Conservation (phyloP, 2,113 vertebrate species). For the Chaetorhynchus papuensis region DNA sequence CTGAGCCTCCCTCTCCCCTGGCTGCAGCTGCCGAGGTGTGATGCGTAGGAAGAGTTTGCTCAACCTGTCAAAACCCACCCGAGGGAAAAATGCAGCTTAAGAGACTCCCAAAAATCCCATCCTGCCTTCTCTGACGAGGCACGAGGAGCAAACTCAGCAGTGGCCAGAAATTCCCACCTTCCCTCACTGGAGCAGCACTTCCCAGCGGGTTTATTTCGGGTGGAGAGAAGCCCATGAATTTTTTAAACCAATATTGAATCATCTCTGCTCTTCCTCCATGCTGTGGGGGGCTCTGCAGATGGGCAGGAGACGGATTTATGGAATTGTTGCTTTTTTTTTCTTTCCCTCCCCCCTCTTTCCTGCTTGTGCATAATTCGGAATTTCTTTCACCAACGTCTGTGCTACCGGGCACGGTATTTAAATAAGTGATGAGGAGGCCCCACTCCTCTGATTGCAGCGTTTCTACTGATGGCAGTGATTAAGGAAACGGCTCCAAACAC, state of each 20-base stretch:
- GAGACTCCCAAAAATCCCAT: background rate
- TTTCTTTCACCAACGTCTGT: background rate
- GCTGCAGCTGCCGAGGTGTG: no score
- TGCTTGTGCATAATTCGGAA: background rate
- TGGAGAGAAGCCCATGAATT: background rate
- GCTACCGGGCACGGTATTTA: background rate
- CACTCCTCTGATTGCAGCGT: background rate
- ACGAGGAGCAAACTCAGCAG: background rate
- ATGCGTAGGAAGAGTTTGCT: background rate
- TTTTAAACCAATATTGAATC: background rate
- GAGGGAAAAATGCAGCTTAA: accelerated
- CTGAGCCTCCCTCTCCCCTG: background rate
- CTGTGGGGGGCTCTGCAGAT: background rate
- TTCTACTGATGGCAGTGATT: background rate
- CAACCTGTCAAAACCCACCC: background rate
- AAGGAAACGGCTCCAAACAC: background rate
- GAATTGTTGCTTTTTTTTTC: background rate
- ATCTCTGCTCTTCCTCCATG: background rate
- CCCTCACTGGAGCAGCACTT: background rate
- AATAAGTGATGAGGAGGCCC: slow-evolving; percentile 14
- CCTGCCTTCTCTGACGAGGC: background rate
- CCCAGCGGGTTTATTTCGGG: background rate
- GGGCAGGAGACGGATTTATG: background rate
- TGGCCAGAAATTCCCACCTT: background rate
- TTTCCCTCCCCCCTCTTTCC: background rate